These are phyloP conservation scores for Stichodactyla helianthus DNA, from an alignment of 64 coral and sea anemone species.

Conservation along the genomic window DNA sequence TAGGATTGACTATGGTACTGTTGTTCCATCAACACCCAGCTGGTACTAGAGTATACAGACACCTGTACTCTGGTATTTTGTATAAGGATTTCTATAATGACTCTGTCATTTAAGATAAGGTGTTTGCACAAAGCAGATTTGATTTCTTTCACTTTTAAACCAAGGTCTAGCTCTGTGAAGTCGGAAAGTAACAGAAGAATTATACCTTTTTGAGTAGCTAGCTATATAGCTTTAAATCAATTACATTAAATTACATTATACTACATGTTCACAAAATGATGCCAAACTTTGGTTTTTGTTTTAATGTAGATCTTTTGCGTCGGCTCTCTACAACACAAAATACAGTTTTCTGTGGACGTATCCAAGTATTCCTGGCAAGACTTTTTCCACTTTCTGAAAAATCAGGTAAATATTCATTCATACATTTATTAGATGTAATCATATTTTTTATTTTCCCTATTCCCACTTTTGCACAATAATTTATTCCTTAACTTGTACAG, in stretches of 20 bases:
- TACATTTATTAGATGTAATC: neutral
- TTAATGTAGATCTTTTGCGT: constrained; percentile 59
- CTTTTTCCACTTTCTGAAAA: constrained; percentile 94
- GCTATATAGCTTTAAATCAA: no score
- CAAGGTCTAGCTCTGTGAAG: no score
- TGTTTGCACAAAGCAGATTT: neutral
- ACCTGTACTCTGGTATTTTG: no score
- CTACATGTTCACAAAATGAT: no score
- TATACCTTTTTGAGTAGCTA: no score
- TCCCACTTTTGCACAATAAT: no score
- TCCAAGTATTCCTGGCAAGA: constrained; percentile 94
- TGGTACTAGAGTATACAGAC: no score
- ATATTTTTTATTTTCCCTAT: neutral
- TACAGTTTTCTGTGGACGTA: constrained; percentile 98
- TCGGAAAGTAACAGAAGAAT: no score
- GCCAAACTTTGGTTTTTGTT: neutral
- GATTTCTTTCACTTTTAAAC: no score
- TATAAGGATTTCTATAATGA: neutral
- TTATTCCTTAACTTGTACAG: no score
- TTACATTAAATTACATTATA: no score
- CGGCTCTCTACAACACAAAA: constrained; percentile 93
- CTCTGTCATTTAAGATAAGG: neutral
- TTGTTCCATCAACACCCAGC: neutral
- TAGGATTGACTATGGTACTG: neutral
- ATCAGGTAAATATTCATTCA: constrained; percentile 44